Conservation (phyloP, 2,113 vertebrate species). For the Callaeas wilsoni region DNA sequence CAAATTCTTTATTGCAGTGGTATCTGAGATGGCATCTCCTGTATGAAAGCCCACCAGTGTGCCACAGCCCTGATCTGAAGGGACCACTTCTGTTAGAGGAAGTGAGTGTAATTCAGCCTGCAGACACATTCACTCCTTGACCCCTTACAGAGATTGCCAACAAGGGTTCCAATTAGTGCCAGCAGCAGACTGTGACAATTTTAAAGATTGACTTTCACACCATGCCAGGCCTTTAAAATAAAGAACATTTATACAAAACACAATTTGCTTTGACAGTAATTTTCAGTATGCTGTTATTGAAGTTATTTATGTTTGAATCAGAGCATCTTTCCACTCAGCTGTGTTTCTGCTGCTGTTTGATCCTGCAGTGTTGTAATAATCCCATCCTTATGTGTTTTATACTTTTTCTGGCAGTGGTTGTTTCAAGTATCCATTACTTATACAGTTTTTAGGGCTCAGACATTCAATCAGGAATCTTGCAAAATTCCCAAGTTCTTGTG, state of each 20-base stretch:
- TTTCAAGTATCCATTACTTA: constrained; percentile 6
- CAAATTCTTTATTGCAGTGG: not conserved
- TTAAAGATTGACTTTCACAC: constrained; percentile 35
- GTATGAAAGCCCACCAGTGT: not conserved
- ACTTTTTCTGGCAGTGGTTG: not conserved
- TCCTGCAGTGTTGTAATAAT: constrained; percentile 29
- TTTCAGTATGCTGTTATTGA: constrained; percentile 41
- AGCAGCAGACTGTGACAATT: constrained; percentile 19
- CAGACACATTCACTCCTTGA: not conserved
- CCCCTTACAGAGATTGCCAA: not conserved
- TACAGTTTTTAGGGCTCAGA: not conserved
- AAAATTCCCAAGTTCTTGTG: not conserved
- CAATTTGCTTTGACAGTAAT: constrained; percentile 42
- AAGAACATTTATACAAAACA: constrained; percentile 11
- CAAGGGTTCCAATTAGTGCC: constrained; percentile 41
- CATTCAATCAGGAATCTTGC: not conserved
- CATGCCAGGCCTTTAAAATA: constrained; percentile 20
- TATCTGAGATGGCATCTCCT: not conserved
- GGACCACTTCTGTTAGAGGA: not conserved
- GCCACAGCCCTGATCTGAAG: not conserved
- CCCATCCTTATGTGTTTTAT: not conserved
- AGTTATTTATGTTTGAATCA: constrained; percentile 47
- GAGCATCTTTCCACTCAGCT: constrained; percentile 14
- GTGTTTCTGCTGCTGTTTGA: constrained; percentile 19
- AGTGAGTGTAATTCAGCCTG: not conserved